Evolutionary conservation across 2,888 invertebrate species (phyloP).

Genomic region (Plebejus anna): DNA sequence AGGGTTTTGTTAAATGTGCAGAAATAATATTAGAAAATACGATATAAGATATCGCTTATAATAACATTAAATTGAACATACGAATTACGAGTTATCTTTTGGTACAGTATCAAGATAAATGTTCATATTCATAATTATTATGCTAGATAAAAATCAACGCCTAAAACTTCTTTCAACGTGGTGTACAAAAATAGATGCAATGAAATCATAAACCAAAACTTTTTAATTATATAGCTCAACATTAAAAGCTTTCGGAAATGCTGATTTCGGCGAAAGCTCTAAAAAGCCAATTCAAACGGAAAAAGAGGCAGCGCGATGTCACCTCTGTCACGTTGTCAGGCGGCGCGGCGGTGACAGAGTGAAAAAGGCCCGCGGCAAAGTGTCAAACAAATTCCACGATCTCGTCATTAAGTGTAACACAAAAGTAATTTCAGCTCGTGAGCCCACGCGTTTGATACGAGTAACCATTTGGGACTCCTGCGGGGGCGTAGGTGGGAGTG

Average conservation of each 20-base stretch:
- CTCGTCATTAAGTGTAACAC: slow-evolving; percentile 24
- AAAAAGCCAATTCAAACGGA: slow-evolving; percentile 3
- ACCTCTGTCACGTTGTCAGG: slow-evolving; percentile 18
- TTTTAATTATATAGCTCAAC: not conserved
- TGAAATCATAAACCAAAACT: not conserved
- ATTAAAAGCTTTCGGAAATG: slow-evolving; percentile 15
- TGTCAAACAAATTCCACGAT: slow-evolving; percentile 26
- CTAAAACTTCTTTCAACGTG: not conserved
- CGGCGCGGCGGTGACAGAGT: not conserved
- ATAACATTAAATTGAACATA: too few relatives aligned
- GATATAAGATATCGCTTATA: too few relatives aligned
- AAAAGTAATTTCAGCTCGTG: slow-evolving; percentile 23
- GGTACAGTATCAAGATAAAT: too few relatives aligned
- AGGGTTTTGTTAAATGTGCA: not conserved
- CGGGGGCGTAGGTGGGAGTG: slow-evolving; percentile 12
- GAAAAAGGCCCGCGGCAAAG: slow-evolving; percentile 23
- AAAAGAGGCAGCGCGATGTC: slow-evolving; percentile 11
- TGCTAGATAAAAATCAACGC: too few relatives aligned
- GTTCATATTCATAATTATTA: too few relatives aligned
- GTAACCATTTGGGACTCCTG: not conserved
- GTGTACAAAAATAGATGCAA: not conserved
- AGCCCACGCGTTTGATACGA: slow-evolving; percentile 24
- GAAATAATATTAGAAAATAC: not conserved
- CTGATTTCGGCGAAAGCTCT: not conserved
- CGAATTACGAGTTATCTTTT: too few relatives aligned